Conservation (phyloP, 2,797 vertebrate species). For the Eidolon dupreanum region DNA sequence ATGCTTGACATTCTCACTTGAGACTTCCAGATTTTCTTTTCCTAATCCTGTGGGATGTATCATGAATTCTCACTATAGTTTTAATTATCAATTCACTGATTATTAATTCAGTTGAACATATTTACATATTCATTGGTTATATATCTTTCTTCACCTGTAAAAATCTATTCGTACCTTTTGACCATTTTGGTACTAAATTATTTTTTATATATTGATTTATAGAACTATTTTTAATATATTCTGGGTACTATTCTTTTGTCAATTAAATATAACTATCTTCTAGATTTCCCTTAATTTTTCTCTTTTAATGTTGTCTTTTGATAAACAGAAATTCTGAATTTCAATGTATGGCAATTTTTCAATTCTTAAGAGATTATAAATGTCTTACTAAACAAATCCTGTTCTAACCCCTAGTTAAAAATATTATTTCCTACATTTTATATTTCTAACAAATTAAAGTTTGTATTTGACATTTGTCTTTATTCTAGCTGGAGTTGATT, state of each 20-base stretch:
- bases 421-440: neutral
- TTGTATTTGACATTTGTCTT: neutral
- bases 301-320: neutral
- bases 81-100: neutral
- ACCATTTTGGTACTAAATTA: neutral
- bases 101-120: neutral
- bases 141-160: neutral
- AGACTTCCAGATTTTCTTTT: neutral
- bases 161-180: neutral
- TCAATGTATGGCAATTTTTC: neutral
- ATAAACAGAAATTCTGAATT: too few species aligned
- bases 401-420: neutral
- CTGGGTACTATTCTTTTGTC: neutral
- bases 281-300: neutral
- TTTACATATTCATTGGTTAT: neutral
- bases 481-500: neutral
- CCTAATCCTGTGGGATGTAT: neutral
- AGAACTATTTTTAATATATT: neutral
- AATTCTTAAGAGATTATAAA: neutral
- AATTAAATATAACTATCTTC: neutral
- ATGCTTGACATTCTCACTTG: neutral
- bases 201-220: neutral
- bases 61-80: neutral
- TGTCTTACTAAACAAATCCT: neutral
- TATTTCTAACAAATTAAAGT: neutral